These are phyloP conservation scores for Endomychus coccineus DNA, from an alignment of 2,888 invertebrate species.

Conservation along the genomic window DNA sequence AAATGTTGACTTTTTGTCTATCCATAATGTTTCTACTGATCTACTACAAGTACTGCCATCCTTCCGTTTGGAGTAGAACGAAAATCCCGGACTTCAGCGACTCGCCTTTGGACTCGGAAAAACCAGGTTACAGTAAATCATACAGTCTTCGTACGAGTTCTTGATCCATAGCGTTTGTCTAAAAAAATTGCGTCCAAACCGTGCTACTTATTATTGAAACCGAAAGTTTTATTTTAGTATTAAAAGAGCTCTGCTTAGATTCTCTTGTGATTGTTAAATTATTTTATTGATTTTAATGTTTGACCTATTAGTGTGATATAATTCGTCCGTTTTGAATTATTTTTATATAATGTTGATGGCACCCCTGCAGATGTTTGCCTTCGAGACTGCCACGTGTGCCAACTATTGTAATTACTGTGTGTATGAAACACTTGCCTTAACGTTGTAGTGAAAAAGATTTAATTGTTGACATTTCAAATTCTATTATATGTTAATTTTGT, in stretches of 20 bases:
- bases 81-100: conserved; percentile 33
- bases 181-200: conserved; percentile 17
- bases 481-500: no score
- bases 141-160: conserved; percentile 35
- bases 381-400: conserved; percentile 20
- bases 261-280: no score
- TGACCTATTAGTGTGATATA: neutral
- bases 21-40: conserved; percentile 41
- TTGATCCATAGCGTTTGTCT: conserved; percentile 36
- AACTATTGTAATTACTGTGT: no score
- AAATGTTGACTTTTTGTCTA: conserved; percentile 40
- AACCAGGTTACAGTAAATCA: conserved; percentile 41
- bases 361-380: conserved; percentile 12
- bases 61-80: conserved; percentile 32
- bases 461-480: no score
- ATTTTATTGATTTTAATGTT: neutral
- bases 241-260: neutral
- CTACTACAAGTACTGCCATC: conserved; percentile 45
- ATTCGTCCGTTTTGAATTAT: neutral
- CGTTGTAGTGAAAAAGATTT: no score
- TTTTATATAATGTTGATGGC: conserved; percentile 3
- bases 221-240: neutral
- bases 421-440: no score
- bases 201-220: conserved; percentile 3
- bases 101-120: conserved; percentile 34